These are phyloP conservation scores for Laspeyria flexula DNA, from an alignment of 2,888 invertebrate species.

Conservation along the genomic window DNA sequence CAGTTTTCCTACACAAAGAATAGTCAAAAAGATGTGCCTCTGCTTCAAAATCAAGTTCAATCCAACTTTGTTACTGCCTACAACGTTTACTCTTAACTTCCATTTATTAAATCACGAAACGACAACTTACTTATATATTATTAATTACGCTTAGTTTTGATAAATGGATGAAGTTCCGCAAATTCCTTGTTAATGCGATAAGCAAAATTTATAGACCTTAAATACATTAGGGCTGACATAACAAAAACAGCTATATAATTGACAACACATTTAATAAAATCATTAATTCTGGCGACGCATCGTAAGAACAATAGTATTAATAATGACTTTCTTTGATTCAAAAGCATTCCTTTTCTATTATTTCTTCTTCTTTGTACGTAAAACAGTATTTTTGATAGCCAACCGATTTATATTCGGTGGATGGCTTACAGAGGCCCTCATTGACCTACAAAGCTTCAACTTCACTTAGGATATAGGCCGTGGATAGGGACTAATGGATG, in stretches of 20 bases:
- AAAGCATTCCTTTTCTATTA: conserved; percentile 2
- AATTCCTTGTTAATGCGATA: not conserved
- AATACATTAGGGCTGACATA: not conserved
- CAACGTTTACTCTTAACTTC: not conserved
- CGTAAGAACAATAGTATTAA: not conserved
- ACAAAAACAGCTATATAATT: not conserved
- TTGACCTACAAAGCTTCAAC: conserved; percentile 41
- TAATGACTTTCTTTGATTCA: not conserved
- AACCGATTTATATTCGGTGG: conserved; percentile 25
- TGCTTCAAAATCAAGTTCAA: conserved; percentile 12
- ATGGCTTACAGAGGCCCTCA: conserved; percentile 30
- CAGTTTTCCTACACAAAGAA: conserved; percentile 54
- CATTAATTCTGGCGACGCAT: not conserved
- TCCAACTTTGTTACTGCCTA: not conserved
- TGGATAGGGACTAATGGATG: conserved; percentile 35
- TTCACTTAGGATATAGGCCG: conserved; percentile 36
- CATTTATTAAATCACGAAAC: not conserved
- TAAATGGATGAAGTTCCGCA: conserved; percentile 2
- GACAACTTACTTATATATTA: not conserved
- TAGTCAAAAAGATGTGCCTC: conserved; percentile 48
- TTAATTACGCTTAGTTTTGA: not conserved
- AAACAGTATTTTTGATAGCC: conserved; percentile 16
- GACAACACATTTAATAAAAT: not conserved
- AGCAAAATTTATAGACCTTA: not conserved
- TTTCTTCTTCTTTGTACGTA: conserved; percentile 1